Percentiles rank a stretch among this genome's conserved stretches.
These are phyloP conservation scores for Paguma larvata DNA, from an alignment of 2,797 vertebrate genomes.

Conservation along the genomic window DNA sequence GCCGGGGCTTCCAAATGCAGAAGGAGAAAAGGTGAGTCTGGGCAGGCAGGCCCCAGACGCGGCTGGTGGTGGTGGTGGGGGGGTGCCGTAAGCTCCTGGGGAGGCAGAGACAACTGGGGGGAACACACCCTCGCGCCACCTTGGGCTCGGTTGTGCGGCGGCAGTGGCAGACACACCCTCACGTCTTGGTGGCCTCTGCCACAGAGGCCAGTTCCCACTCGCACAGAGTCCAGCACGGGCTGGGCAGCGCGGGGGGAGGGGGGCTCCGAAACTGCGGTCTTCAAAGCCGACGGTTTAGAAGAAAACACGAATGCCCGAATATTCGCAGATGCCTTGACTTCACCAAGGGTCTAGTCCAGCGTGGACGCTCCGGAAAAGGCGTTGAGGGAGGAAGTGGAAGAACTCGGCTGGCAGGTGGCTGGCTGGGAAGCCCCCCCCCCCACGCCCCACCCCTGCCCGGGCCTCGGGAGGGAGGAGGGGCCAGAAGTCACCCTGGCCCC, in stretches of 20 bases:
- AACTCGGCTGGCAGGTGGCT: fast-evolving
- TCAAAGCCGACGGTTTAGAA: background rate
- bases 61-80: no score
- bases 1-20: background rate
- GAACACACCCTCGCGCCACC: background rate
- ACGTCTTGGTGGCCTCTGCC: background rate
- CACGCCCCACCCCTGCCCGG: no score
- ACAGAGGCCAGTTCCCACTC: background rate
- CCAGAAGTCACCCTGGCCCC: background rate
- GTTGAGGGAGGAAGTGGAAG: background rate
- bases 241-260: no score
- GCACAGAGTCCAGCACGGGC: background rate
- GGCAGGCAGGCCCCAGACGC: background rate
- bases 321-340: background rate
- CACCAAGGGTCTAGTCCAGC: no score
- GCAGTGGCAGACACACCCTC: background rate
- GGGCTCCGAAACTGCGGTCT: background rate
- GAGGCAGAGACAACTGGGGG: background rate
- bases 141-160: background rate
- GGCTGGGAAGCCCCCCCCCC: background rate
- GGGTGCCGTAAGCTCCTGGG: fast-evolving
- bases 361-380: fast-evolving
- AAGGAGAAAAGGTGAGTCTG: background rate
- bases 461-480: background rate
- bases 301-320: background rate